Conservation (phyloP, 2,797 vertebrate genomes). For the Hydrolagus colliei region DNA sequence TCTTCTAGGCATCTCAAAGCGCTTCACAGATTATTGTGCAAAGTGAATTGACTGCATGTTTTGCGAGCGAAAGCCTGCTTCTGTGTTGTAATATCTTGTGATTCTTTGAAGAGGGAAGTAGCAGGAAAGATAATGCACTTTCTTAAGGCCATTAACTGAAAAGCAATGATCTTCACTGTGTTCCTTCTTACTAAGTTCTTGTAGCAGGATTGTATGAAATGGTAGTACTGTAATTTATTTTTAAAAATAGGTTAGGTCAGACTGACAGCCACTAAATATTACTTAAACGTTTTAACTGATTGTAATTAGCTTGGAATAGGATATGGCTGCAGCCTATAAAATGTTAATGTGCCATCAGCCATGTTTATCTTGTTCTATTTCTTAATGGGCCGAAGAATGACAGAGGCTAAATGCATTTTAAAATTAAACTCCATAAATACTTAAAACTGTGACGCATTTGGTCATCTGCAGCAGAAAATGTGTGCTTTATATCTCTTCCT, state of each 20-base stretch:
- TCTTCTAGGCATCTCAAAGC: too few species aligned
- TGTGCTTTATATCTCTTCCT: not conserved
- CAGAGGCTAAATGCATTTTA: conserved; percentile 23
- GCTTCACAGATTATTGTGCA: too few species aligned
- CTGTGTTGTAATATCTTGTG: not conserved
- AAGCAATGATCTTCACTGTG: not conserved
- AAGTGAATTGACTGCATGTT: too few species aligned
- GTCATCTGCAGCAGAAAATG: not conserved
- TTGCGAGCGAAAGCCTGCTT: not conserved
- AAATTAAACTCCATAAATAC: conserved; percentile 31
- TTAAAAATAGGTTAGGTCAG: not conserved
- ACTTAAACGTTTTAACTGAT: conserved; percentile 13
- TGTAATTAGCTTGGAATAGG: conserved; percentile 17
- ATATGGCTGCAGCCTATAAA: conserved; percentile 13
- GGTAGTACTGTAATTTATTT: not conserved
- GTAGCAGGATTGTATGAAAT: not conserved
- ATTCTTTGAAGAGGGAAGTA: not conserved
- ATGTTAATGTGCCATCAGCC: conserved; percentile 19
- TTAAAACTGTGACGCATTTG: conserved; percentile 29
- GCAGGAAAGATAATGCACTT: not conserved
- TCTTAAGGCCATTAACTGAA: not conserved
- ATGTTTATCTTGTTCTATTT: conserved; percentile 30
- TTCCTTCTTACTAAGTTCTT: not conserved
- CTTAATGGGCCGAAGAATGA: conserved; percentile 27
- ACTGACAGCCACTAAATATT: not conserved